phyloP scores from a whole-genome alignment of 53 echinoderm and acorn worm genomes.

The Holothuria scabra region DNA sequence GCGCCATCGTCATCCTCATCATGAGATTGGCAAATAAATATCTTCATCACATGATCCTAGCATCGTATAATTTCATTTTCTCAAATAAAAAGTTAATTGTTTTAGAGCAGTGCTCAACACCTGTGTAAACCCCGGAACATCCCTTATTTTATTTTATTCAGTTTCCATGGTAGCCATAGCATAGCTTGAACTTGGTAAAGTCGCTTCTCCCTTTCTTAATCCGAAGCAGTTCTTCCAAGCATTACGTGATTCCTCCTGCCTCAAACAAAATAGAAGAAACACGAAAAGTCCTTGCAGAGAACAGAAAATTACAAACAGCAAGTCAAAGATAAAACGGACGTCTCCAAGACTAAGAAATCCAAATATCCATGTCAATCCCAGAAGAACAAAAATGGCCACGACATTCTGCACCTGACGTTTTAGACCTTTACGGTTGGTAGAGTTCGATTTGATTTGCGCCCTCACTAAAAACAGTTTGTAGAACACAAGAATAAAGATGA shows the following conservation, averaged over 20 bases:
- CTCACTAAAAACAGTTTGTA: conserved; percentile 21
- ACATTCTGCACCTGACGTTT: conserved; percentile 63
- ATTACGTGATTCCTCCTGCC: conserved; percentile 64
- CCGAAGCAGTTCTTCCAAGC: conserved; percentile 46
- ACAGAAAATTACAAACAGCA: conserved; percentile 77
- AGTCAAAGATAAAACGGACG: conserved; percentile 64
- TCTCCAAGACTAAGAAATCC: conserved; percentile 73
- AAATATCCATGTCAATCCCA: conserved; percentile 87
- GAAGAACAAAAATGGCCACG: conserved; percentile 65
- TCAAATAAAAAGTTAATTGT: too few relatives aligned
- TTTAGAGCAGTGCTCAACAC: too few relatives aligned
- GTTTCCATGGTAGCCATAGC: too few relatives aligned
- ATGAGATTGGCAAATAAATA: too few relatives aligned
- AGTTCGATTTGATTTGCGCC: neutral
- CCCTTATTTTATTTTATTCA: too few relatives aligned
- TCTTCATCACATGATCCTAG: too few relatives aligned
- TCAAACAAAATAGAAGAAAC: conserved; percentile 74
- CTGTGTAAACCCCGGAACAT: too few relatives aligned
- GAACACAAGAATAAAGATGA: conserved; percentile 52
- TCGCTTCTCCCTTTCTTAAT: neutral
- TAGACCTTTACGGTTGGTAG: neutral
- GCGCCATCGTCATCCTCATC: too few relatives aligned
- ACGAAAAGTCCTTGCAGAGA: conserved; percentile 87
- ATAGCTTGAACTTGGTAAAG: too few relatives aligned
- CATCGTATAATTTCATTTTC: too few relatives aligned